Conservation (phyloP, 30 jellyfish, hydroid and myxozoan species). For the Catostylus mosaicus region DNA sequence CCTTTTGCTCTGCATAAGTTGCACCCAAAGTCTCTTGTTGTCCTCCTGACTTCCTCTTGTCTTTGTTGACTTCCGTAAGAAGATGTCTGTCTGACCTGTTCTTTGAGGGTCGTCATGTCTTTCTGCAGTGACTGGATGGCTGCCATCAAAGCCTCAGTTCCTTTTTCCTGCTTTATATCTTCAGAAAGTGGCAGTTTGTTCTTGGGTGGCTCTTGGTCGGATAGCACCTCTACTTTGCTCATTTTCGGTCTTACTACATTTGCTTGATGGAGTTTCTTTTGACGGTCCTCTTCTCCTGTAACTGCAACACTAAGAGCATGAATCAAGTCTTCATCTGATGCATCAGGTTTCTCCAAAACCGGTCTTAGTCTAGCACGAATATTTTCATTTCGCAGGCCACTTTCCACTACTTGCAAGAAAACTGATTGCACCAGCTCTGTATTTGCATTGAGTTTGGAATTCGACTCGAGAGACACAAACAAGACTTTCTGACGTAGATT, state of each 20-base stretch:
- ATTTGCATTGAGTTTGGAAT: conserved; percentile 11
- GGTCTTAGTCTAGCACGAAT: conserved; percentile 40
- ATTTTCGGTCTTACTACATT: not conserved
- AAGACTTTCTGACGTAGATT: conserved; percentile 28
- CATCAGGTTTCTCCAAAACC: conserved; percentile 14
- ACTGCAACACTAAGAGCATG: conserved; percentile 37
- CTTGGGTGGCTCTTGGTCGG: not conserved
- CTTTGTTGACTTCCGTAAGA: not conserved
- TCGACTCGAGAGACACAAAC: conserved; percentile 11
- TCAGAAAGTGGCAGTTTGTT: not conserved
- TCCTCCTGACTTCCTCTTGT: not conserved
- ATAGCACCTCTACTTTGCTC: not conserved
- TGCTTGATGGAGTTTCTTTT: conserved; percentile 41
- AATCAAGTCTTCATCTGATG: conserved; percentile 40
- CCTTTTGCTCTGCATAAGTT: conserved; percentile 19
- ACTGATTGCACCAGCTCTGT: conserved; percentile 10
- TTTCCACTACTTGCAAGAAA: conserved; percentile 14
- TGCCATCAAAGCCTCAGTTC: conserved; percentile 7
- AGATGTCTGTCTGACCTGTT: conserved; percentile 2
- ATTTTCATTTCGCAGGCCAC: conserved; percentile 22
- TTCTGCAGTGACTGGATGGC: conserved; percentile 39
- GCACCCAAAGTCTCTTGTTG: conserved; percentile 22
- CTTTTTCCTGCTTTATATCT: not conserved
- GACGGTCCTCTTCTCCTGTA: conserved; percentile 36
- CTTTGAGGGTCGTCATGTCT: conserved; percentile 28